phyloP scores from a whole-genome alignment of 2,888 invertebrate genomes.

The Eumerus sabulonum region DNA sequence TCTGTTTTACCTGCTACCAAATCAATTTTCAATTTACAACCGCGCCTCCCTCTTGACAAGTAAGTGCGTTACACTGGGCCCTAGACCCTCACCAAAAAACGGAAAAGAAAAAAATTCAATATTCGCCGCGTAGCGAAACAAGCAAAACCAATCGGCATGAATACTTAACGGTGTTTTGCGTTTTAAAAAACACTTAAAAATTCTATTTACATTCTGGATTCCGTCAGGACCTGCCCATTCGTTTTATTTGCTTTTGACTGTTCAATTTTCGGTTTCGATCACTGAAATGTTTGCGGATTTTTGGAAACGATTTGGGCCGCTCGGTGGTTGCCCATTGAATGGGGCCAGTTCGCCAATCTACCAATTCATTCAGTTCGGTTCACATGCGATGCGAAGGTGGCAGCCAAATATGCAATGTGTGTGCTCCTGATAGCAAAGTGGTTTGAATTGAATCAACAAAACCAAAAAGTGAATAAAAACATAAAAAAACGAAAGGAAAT shows the following conservation, averaged over 20 bases:
- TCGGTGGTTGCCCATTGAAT: not conserved
- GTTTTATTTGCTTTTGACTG: constrained; percentile 63
- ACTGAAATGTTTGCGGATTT: constrained; percentile 67
- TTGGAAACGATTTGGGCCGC: constrained; percentile 57
- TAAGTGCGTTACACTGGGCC: constrained; percentile 27
- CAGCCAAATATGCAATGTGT: constrained; percentile 15
- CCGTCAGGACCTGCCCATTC: constrained; percentile 2
- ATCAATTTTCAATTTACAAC: constrained; percentile 63
- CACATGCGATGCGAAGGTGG: constrained; percentile 20
- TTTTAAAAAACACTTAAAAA: constrained; percentile 68
- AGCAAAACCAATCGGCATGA: constrained; percentile 64
- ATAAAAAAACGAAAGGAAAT: too few relatives aligned
- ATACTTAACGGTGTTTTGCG: constrained; percentile 68
- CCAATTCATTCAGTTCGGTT: too few relatives aligned
- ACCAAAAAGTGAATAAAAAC: constrained; percentile 31
- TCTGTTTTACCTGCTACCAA: constrained; percentile 28
- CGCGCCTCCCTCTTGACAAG: constrained; percentile 20
- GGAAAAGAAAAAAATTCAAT: too few relatives aligned
- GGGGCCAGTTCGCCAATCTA: too few relatives aligned
- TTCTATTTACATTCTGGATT: constrained; percentile 67
- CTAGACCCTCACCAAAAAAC: constrained; percentile 25
- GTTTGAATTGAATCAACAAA: constrained; percentile 35
- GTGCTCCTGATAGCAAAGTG: constrained; percentile 57
- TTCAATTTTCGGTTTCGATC: constrained; percentile 68
- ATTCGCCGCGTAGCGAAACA: constrained; percentile 42